Evolutionary conservation across 2,113 vertebrate genomes (phyloP).

Genomic region (Chaetodon trifascialis): DNA sequence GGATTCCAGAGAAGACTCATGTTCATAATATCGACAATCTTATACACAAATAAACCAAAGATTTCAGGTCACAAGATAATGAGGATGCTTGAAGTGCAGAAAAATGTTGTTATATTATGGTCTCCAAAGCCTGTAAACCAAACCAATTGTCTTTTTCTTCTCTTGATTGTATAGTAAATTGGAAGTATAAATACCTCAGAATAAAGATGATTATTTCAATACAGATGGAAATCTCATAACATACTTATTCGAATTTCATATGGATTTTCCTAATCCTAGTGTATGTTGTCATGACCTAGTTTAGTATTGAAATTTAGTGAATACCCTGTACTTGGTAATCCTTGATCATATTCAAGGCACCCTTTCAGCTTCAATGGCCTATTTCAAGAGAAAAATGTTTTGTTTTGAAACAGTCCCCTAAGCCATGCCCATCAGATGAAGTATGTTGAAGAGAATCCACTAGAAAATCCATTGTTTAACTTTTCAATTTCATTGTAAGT

Average conservation of each 20-base stretch:
- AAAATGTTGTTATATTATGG: constrained; percentile 18
- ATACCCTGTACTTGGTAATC: constrained; percentile 73
- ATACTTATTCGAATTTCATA: constrained; percentile 66
- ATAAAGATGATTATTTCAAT: constrained; percentile 62
- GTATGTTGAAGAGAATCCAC: constrained; percentile 11
- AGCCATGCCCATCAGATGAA: constrained; percentile 46
- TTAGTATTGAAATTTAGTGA: constrained; percentile 70
- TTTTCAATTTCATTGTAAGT: constrained; percentile 35
- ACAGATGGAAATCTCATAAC: constrained; percentile 58
- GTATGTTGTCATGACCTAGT: constrained; percentile 73
- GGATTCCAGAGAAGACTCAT: constrained; percentile 18
- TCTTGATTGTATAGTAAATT: constrained; percentile 51
- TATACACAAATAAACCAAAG: constrained; percentile 46
- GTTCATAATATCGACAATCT: constrained; percentile 34
- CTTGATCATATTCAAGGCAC: constrained; percentile 60
- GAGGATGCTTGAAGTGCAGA: constrained; percentile 17
- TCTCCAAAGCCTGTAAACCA: constrained; percentile 37
- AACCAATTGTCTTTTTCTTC: constrained; percentile 36
- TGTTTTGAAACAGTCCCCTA: constrained; percentile 54
- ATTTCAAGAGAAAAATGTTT: constrained; percentile 63
- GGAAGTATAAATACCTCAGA: constrained; percentile 58
- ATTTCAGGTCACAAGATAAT: constrained; percentile 39
- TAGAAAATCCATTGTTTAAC: not conserved
- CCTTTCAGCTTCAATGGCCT: constrained; percentile 62
- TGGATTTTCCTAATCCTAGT: constrained; percentile 75